Base-by-base conservation (phyloP, 2,797 vertebrate genomes). In the Tenualosa thibaudeaui region DNA sequence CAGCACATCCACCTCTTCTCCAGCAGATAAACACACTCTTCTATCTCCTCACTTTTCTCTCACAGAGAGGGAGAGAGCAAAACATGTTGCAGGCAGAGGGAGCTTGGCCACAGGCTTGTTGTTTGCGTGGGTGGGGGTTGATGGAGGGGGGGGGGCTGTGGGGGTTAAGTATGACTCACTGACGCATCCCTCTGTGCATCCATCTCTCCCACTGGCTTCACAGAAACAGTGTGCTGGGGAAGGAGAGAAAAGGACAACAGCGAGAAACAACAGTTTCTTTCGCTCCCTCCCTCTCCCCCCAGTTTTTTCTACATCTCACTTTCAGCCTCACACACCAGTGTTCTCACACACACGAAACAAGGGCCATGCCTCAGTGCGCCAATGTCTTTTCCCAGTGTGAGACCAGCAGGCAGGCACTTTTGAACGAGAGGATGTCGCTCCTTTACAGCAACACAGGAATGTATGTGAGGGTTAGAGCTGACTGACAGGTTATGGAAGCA, bases 231-330 rank as follows among this genome's bases (percentile, higher is more conserved):
- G 13, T 17, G 40, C 15, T 15, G 5, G 37, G 15, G 31, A 31
- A 9, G 62, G 62, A 19, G 68, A 75, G 37, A 75, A 78, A 78
- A 78, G 37, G 17, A 78, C 68, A 43, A 75, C 71, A 46, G 17
- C 19, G 71, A 78, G 40, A 15, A 78, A 78, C 13, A 17, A 54
- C 26, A 15, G 82, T 13, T 51, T 49, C 81, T 22, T 13, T 83
- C 46, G 46, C 83, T 51, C 3, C 2, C n/a, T 83, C 50, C 50
- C 50, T 7, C 82, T 43, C 49, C 56, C 19, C 49, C 82, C 78
- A 81, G 40, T 10, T 54, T 31, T 86, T 62, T 83, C 40, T 26
- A 84, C 53, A 86, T 81, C 4, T n/a, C 71, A 53, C 31, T 82
- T 84, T 81, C 82, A 83, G 37, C 24, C 22, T 58, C 7, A 24